Percentiles rank a stretch among this genome's conserved stretches.
Conservation (phyloP, 2,797 vertebrate genomes). For the Nannoperca obscura region DNA sequence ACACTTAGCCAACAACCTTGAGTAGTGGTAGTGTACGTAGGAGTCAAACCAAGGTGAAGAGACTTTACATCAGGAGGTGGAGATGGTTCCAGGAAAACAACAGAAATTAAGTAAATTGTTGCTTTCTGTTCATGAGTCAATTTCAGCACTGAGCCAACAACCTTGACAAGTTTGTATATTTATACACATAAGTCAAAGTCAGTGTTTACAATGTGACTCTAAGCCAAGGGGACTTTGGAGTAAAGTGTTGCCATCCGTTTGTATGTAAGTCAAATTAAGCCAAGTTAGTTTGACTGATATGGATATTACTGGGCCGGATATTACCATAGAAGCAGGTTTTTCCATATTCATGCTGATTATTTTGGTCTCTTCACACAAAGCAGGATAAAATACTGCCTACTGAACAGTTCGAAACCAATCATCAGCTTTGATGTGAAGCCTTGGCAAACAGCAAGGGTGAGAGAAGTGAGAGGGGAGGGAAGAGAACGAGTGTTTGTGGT, state of each 20-base stretch:
- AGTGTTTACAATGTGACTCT: slow-evolving; percentile 69
- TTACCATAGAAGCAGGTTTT: slow-evolving; percentile 78
- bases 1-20: slow-evolving; percentile 69
- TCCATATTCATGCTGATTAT: slow-evolving; percentile 85
- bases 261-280: slow-evolving; percentile 82
- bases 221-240: slow-evolving; percentile 75
- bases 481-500: slow-evolving; percentile 59
- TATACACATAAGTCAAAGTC: slow-evolving; percentile 69
- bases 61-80: slow-evolving; percentile 60
- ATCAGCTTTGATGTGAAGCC: slow-evolving; percentile 81
- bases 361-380: slow-evolving; percentile 80
- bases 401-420: slow-evolving; percentile 81
- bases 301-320: slow-evolving; percentile 80
- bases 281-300: slow-evolving; percentile 83
- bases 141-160: slow-evolving; percentile 70
- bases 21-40: slow-evolving; percentile 30
- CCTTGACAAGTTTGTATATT: slow-evolving; percentile 77
- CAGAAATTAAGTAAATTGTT: slow-evolving; percentile 66
- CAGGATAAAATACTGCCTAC: slow-evolving; percentile 79
- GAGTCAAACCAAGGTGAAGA: slow-evolving; percentile 70
- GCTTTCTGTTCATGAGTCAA: slow-evolving; percentile 56
- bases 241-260: slow-evolving; percentile 76
- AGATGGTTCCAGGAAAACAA: slow-evolving; percentile 58
- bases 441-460: slow-evolving; percentile 76
- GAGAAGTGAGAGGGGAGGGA: slow-evolving; percentile 65